phyloP scores from a whole-genome alignment of 1,140 invertebrate genomes.

The Drosophila lacteicornis region DNA sequence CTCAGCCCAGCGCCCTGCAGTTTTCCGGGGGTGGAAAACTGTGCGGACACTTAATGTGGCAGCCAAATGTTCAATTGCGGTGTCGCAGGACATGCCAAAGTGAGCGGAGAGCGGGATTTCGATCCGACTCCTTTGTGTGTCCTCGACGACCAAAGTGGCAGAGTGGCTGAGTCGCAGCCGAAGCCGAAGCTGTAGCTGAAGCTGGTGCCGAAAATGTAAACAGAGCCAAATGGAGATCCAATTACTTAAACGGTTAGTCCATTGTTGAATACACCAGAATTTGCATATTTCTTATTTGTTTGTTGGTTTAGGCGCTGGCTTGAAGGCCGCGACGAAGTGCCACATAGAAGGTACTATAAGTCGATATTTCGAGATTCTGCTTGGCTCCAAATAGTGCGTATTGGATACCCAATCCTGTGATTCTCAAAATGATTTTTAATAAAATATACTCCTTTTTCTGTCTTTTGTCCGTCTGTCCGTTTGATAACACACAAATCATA shows the following conservation, averaged over 20 bases:
- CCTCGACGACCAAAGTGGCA: slow-evolving; percentile 33
- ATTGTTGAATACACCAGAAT: slow-evolving; percentile 78
- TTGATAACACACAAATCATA: no score
- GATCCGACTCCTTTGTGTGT: slow-evolving; percentile 54
- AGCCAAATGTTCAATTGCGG: slow-evolving; percentile 83
- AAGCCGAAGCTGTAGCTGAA: slow-evolving; percentile 11
- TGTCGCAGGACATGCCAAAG: slow-evolving; percentile 80
- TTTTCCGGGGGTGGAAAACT: slow-evolving; percentile 37
- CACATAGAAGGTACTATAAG: slow-evolving; percentile 11
- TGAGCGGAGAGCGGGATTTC: slow-evolving; percentile 70
- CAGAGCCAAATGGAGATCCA: slow-evolving; percentile 82
- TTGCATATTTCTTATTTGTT: slow-evolving; percentile 68
- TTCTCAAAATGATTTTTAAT: background rate
- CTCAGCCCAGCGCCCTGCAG: slow-evolving; percentile 7
- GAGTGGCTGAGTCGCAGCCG: slow-evolving; percentile 1
- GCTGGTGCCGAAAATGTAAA: slow-evolving; percentile 71
- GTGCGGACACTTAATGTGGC: slow-evolving; percentile 63
- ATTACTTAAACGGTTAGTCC: slow-evolving; percentile 84
- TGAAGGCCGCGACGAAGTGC: slow-evolving; percentile 34
- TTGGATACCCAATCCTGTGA: background rate
- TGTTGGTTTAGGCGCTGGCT: slow-evolving; percentile 48
- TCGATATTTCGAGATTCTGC: background rate
- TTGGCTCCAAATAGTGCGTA: background rate
- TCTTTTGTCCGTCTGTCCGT: no score
- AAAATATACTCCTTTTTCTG: background rate